Evolutionary conservation across 2,797 vertebrate genomes (phyloP).

Genomic region (Hipposideros larvatus): DNA sequence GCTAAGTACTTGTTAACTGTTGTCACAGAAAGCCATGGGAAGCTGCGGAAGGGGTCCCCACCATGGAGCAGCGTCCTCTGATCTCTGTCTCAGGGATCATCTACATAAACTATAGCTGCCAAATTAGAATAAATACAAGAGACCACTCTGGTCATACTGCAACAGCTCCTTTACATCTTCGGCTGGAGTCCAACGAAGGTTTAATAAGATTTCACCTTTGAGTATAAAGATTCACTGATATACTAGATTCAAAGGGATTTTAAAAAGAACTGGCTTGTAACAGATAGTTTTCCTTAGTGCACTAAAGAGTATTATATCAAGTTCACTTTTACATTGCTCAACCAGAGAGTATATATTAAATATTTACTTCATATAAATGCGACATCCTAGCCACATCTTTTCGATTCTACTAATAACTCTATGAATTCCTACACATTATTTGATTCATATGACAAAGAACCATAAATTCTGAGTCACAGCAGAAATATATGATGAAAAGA

Average conservation of each 20-base stretch:
- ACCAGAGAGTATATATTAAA: background rate
- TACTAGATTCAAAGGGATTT: background rate
- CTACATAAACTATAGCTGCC: background rate
- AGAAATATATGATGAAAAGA: constrained; percentile 46
- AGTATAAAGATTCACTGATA: constrained; percentile 45
- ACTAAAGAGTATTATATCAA: constrained; percentile 12
- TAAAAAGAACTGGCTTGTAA: constrained; percentile 31
- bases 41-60: background rate
- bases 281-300: constrained; percentile 21
- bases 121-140: constrained; percentile 4
- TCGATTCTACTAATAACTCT: constrained; percentile 39
- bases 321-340: constrained; percentile 36
- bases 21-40: background rate
- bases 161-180: constrained; percentile 37
- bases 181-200: background rate
- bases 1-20: background rate
- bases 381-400: constrained; percentile 8
- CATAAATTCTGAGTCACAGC: background rate
- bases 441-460: constrained; percentile 38
- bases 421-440: constrained; percentile 41
- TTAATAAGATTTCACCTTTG: constrained; percentile 53
- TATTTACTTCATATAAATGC: constrained; percentile 53
- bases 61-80: background rate
- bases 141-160: background rate
- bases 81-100: background rate